Evolutionary conservation across 2,888 invertebrate genomes (phyloP).

Genomic region (Drosophila melanosoma): DNA sequence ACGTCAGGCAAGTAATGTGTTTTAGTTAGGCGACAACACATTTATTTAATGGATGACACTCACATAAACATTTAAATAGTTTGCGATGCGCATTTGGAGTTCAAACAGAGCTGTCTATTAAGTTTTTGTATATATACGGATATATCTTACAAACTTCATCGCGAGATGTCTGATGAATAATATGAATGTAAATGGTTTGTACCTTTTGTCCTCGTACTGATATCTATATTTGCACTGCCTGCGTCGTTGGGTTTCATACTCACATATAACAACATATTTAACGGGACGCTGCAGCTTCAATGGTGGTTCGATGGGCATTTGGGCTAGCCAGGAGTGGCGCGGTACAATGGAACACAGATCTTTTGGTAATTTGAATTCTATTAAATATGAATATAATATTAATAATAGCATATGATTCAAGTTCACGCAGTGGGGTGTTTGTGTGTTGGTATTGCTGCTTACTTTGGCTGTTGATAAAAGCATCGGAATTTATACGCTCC

Average conservation of each 20-base stretch:
- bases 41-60: neutral
- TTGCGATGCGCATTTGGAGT: neutral
- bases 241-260: conserved; percentile 46
- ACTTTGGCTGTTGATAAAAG: conserved; percentile 78
- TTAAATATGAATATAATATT: conserved; percentile 1
- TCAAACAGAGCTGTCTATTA: neutral
- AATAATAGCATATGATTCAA: no score
- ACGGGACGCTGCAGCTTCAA: conserved; percentile 83
- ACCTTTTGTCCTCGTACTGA: neutral
- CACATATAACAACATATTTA: conserved; percentile 86
- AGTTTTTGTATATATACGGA: neutral
- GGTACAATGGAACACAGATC: conserved; percentile 78
- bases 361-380: conserved; percentile 76
- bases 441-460: conserved; percentile 4
- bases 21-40: neutral
- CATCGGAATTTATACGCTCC: conserved; percentile 70
- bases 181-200: neutral
- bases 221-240: neutral
- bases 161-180: neutral
- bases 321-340: conserved; percentile 86
- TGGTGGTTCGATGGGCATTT: conserved; percentile 84
- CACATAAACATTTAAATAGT: neutral
- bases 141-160: neutral
- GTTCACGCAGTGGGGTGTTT: no score
- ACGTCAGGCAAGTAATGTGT: neutral